phyloP scores from a whole-genome alignment of 1,140 invertebrate genomes.

The Temnothorax longispinosus region DNA sequence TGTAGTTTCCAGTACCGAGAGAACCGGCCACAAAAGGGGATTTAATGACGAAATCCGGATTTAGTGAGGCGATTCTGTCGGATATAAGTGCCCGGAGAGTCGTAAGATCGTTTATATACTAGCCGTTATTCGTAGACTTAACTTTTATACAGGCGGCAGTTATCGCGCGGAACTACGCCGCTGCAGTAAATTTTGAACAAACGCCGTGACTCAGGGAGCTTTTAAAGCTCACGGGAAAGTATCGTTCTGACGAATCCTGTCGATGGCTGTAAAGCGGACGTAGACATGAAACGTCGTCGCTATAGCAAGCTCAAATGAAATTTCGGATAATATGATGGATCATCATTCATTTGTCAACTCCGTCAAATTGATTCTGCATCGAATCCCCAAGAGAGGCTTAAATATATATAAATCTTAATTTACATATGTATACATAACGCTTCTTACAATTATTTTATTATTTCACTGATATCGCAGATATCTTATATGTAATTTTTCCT shows the following conservation, averaged over 20 bases:
- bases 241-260: constrained; percentile 43
- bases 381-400: background rate
- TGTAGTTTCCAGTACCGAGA: constrained; percentile 19
- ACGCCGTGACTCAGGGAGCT: constrained; percentile 42
- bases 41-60: constrained; percentile 70
- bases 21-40: constrained; percentile 61
- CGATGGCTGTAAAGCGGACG: constrained; percentile 42
- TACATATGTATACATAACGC: background rate
- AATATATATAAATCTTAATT: constrained; percentile 9
- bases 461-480: background rate
- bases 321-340: background rate
- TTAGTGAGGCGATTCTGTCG: constrained; percentile 60
- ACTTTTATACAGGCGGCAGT: constrained; percentile 65
- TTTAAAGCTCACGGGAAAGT: constrained; percentile 39
- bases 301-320: constrained; percentile 6
- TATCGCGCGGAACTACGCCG: constrained; percentile 55
- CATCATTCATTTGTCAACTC: background rate
- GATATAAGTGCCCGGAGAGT: constrained; percentile 65
- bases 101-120: constrained; percentile 64
- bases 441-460: constrained; percentile 28
- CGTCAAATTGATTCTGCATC: background rate
- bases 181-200: constrained; percentile 58
- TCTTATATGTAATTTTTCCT: background rate
- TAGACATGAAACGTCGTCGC: constrained; percentile 17
- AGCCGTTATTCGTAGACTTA: constrained; percentile 58